A percentile compares a stretch with the other conserved stretches of the same genome.
Conservation (phyloP, 2,888 invertebrate genomes). For the Pandemis heparana region DNA sequence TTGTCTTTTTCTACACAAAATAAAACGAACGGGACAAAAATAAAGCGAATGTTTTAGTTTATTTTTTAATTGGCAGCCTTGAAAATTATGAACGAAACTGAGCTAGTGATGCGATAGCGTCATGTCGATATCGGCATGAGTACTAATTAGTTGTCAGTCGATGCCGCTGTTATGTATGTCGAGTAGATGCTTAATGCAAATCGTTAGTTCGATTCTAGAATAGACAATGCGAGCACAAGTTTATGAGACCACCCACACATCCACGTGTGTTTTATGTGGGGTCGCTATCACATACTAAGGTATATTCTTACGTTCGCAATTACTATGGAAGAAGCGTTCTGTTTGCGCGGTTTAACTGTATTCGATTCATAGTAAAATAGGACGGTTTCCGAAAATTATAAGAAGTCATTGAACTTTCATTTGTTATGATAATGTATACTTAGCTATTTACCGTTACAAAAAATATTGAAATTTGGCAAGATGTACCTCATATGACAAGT, state of each 20-base stretch:
- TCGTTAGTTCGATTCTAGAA: slow-evolving; percentile 83
- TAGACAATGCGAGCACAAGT: slow-evolving; percentile 80
- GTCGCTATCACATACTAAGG: slow-evolving; percentile 35
- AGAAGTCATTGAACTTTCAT: slow-evolving; percentile 2
- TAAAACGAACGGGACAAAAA: slow-evolving; percentile 43
- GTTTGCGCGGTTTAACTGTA: slow-evolving; percentile 22
- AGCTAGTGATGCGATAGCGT: slow-evolving; percentile 71
- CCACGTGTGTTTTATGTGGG: slow-evolving; percentile 54
- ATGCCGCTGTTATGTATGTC: slow-evolving; percentile 78
- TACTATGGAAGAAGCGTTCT: slow-evolving; percentile 29
- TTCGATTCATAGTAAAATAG: not conserved
- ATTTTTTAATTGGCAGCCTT: slow-evolving; percentile 12
- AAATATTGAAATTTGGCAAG: too few species aligned
- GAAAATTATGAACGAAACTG: slow-evolving; percentile 53
- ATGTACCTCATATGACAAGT: too few species aligned
- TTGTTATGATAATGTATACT: too few species aligned
- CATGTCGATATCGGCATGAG: slow-evolving; percentile 76
- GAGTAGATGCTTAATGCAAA: slow-evolving; percentile 82
- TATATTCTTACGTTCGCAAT: slow-evolving; percentile 29
- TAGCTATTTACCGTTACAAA: too few species aligned
- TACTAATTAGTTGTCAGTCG: slow-evolving; percentile 78
- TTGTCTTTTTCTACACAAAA: slow-evolving; percentile 53
- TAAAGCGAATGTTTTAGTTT: not conserved
- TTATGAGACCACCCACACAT: slow-evolving; percentile 83
- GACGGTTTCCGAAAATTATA: slow-evolving; percentile 2